Base-by-base conservation (phyloP, 2,888 invertebrate species). In the Poecilobothrus nobilitatus region DNA sequence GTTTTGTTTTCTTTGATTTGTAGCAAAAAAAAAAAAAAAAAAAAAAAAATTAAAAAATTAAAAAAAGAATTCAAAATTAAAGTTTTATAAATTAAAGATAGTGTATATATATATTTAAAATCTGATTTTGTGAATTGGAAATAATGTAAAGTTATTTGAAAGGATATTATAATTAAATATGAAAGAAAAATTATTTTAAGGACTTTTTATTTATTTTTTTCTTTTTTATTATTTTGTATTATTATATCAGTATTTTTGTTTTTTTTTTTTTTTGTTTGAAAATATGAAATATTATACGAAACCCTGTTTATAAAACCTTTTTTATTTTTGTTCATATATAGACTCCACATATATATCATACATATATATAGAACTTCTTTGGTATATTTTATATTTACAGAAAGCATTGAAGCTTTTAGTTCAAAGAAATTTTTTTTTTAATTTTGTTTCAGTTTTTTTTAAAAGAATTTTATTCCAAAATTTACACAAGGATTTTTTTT, bases 1-100 rank as follows among this genome's bases (percentile, higher is more conserved):
- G 81, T 82, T 81, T 81, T 80, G 79, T 65, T 70, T 71, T 69
- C 67, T 71, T 73, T 74, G 73, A 73, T 71, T 75, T 41, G 65
- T 62, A 65, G 20, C n/a, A 22, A 53, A 67, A 67, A 22, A 3
- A 62, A 66, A 66, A 27, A 33, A 63, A 66, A 18, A 63, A 27
- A 27, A 22, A 34, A 65, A 67, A 22, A 3, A 62, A 66, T 66
- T 27, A 27, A 63, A 66, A 18, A 63, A 67, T 18, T 21, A 63
- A 10, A 66, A 63, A 62, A 37, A 66, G 65, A 68, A 34, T 65
- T 21, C 62, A 68, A 61, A 63, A 37, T 53, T 18, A 53, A 37
- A 37, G 8, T 37, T 37, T 37, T 37, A 37, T 37, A 5, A 10
- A 37, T 27, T 27, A 27, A 27, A 5, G 5, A 27, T 5, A 37